Base-by-base conservation (phyloP, 2,113 vertebrate species). In the Heliornis fulica region DNA sequence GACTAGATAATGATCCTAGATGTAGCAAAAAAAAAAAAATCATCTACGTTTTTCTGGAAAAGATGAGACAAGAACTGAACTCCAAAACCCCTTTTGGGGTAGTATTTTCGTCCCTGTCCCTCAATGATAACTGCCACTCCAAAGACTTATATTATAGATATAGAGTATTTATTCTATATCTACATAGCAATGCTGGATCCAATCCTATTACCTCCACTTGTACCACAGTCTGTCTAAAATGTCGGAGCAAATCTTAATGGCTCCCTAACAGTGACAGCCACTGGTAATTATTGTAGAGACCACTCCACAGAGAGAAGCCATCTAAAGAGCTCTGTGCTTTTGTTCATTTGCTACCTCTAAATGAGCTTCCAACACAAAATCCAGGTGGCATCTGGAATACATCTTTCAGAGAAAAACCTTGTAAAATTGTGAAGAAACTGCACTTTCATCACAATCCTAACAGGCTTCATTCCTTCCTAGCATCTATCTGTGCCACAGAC, bases 321-420 rank as follows among this genome's bases (percentile, higher is more conserved):
- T 13, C 21, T 88, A 21, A 71, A 9, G 15, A 76, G 9, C 2
- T 60, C 5, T 50, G 5, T 17, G 6, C 15, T 18, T 57, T 4
- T 4, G 1, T 13, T 53, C 2, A 3, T 83, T 65, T 38, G 21
- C 38, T 40, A 32, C 7, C 18, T 8, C 5, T 57, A 63, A 89
- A 72, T 13, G 3, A 80, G 17, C 26, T 32, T 69, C 48, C 51
- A 32, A 36, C 13, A 25, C 11, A 60, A 80, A 43, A 82, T 34
- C 15, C 10, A 60, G 1, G 13, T 41, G 34, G 3, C 3, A 2
- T 15, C 17, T 54, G 15, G 32, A 69, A 31, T 60, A 19, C 0
- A 1, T 32, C 10, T 21, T 77, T 51, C 16, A 25, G 14, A 8
- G 22, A 15, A 41, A 91, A 81, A 38, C 3, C 7, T 40, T 40